Evolutionary conservation across 2,113 vertebrate species (phyloP), one percentile per base, ranked within the genome.

Genomic region (Blennius ocellaris): DNA sequence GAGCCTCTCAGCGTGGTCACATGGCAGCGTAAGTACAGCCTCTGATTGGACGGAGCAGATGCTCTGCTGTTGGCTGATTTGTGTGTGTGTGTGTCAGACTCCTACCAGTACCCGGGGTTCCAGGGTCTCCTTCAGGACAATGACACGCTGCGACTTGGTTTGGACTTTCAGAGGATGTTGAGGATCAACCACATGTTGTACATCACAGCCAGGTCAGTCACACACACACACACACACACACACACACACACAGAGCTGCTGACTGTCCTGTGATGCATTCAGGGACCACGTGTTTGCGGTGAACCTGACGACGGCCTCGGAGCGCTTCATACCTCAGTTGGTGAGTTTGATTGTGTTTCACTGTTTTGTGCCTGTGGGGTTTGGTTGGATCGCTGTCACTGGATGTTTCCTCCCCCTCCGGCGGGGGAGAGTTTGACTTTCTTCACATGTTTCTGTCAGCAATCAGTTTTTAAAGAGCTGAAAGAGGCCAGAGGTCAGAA

Each of bases 211-310:
- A 95, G 96, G 96, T 97, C 6, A 4, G 7, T 4, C 41, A 43
- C 41, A 43, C 41, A 48, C 45, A 48, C 45, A 48, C 45, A 15
- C 45, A 48, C 11, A 48, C 45, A 48, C 11, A 43, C 41, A 43
- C 41, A 43, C 41, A 8, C 6, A 5, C 21, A 30, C 21, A 30
- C 21, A 30, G n/a, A n/a, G n/a, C n/a, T n/a, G 5, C 48, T 81
- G 56, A 73, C 58, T 47, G 11, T 66, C 21, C 8, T 62, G 37
- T 68, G 0, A 16, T 11, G 60, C 60, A 57, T 55, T 7, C 87
- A 97, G 97, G 89, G 97, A 98, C 66, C 95, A 96, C 11, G 94
- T 98, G 71, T 98, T 95, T 9, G 94, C 95, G 11, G 94, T 98
- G 4, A 95, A 97, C 71, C 94, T 97, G 73, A 92, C 92, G 41